Conservation (phyloP, 2,888 invertebrate genomes). For the Antheraea assamensis region DNA sequence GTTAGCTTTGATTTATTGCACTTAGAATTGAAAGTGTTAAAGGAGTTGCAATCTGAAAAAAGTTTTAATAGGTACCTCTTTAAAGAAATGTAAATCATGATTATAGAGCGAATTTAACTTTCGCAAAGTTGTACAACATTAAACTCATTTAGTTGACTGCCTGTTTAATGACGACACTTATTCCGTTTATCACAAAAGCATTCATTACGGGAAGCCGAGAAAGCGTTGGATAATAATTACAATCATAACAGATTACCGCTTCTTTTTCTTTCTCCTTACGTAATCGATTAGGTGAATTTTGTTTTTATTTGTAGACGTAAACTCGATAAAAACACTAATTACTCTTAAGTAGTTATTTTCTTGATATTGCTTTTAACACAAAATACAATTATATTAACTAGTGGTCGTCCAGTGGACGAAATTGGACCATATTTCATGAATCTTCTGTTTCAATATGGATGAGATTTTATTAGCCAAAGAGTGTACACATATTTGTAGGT, state of each 20-base stretch:
- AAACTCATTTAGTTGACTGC: constrained; percentile 67
- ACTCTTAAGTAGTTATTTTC: neutral
- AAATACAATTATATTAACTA: neutral
- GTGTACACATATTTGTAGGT: too few relatives aligned
- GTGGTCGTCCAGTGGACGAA: too few relatives aligned
- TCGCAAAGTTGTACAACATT: constrained; percentile 69
- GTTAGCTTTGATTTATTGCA: constrained; percentile 79
- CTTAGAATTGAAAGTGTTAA: constrained; percentile 80
- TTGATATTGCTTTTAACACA: neutral
- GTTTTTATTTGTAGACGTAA: neutral
- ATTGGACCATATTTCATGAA: neutral
- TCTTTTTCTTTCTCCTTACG: constrained; percentile 14
- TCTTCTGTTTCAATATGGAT: too few relatives aligned
- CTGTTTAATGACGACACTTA: constrained; percentile 71
- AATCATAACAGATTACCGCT: constrained; percentile 16
- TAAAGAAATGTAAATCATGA: constrained; percentile 80
- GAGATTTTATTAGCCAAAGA: too few relatives aligned
- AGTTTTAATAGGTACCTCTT: constrained; percentile 81
- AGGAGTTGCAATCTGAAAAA: constrained; percentile 81
- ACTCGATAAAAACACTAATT: constrained; percentile 2
- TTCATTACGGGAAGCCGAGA: constrained; percentile 40
- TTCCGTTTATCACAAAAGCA: constrained; percentile 55
- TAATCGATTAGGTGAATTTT: constrained; percentile 2
- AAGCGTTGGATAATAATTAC: constrained; percentile 31
- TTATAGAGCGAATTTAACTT: constrained; percentile 68